A percentile compares a stretch with the other conserved stretches of the same genome.
phyloP scores from a whole-genome alignment of 1,140 invertebrate genomes.

The Apis cerana region DNA sequence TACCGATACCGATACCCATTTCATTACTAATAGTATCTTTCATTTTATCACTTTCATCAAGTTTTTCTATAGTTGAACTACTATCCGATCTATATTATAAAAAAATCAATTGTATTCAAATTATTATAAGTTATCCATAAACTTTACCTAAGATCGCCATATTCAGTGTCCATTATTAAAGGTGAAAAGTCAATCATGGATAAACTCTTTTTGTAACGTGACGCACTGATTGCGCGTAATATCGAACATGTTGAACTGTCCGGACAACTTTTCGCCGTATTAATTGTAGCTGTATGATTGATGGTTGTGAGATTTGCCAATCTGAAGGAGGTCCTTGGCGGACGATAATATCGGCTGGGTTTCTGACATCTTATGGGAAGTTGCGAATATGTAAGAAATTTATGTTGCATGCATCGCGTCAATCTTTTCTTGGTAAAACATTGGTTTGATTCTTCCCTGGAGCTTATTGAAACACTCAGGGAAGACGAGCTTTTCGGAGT shows the following conservation, averaged over 20 bases:
- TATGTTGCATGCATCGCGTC: conserved; percentile 61
- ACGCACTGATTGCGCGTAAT: conserved; percentile 32
- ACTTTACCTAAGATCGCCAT: conserved; percentile 61
- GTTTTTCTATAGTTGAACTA: conserved; percentile 39
- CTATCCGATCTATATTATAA: conserved; percentile 61
- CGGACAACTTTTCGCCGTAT: conserved; percentile 49
- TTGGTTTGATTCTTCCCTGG: conserved; percentile 38
- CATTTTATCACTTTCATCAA: conserved; percentile 41
- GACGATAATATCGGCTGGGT: conserved; percentile 49
- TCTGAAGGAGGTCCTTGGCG: conserved; percentile 56
- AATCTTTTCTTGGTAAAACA: conserved; percentile 25
- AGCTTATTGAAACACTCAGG: conserved; percentile 28
- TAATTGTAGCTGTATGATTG: conserved; percentile 5
- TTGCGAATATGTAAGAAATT: conserved; percentile 52
- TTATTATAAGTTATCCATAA: background rate
- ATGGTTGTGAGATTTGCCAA: conserved; percentile 27
- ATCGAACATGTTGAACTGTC: conserved; percentile 46
- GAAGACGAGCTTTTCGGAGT: conserved; percentile 51
- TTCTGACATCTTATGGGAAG: conserved; percentile 61
- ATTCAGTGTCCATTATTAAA: conserved; percentile 43
- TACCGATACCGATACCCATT: conserved; percentile 17
- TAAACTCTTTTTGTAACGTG: conserved; percentile 69
- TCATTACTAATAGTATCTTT: conserved; percentile 36
- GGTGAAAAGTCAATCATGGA: conserved; percentile 75
- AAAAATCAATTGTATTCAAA: background rate